phyloP scores from a whole-genome alignment of 2,113 vertebrate genomes.

The Melanotaenia duboulayi region DNA sequence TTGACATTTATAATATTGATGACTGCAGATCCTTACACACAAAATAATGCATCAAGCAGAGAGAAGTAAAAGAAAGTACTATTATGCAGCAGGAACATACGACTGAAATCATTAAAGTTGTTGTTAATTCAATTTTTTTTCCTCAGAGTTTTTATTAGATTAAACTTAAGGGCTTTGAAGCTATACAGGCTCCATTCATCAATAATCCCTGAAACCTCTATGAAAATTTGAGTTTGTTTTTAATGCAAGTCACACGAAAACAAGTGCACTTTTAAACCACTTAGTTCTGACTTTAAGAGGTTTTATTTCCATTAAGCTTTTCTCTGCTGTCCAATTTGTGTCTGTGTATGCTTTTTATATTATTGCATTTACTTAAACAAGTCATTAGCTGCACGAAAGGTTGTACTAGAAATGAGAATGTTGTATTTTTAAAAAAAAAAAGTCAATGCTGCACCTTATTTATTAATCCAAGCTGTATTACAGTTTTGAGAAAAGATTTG shows the following conservation, averaged over 20 bases:
- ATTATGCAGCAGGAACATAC: not conserved
- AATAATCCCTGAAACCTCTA: not conserved
- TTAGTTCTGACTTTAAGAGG: no score
- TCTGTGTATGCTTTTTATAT: no score
- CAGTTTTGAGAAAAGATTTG: not conserved
- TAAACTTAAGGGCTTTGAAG: not conserved
- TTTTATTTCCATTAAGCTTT: no score
- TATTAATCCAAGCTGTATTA: not conserved
- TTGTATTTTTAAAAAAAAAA: not conserved
- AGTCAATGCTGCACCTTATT: no score
- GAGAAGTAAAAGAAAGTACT: not conserved
- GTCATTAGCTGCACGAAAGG: not conserved
- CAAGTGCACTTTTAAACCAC: no score
- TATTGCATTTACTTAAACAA: no score
- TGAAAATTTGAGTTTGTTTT: not conserved
- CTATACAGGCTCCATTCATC: not conserved
- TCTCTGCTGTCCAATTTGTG: no score
- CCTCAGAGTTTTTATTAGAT: not conserved
- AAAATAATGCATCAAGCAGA: not conserved
- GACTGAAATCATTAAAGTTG: not conserved
- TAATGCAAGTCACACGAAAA: no score
- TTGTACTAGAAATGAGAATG: not conserved
- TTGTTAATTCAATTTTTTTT: not conserved
- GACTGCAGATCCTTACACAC: not conserved
- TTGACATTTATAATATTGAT: not conserved